Percentiles rank a stretch among this genome's conserved stretches.
Evolutionary conservation across 2,113 vertebrate species (phyloP).

Genomic region (Haemorhous mexicanus): DNA sequence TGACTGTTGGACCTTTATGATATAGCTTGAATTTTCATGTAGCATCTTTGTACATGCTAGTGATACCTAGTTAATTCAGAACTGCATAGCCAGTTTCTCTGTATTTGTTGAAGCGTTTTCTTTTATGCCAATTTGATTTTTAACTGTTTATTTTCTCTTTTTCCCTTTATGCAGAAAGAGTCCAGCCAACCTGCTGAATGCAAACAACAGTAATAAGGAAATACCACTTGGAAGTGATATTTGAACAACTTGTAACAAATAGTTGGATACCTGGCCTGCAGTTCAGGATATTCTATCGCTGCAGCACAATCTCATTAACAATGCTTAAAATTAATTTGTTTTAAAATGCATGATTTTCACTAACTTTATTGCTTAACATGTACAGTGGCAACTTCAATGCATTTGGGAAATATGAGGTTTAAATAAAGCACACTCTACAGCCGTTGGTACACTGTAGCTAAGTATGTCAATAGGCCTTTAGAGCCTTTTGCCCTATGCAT

Average conservation of each 20-base stretch:
- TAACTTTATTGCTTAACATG: conserved; percentile 76
- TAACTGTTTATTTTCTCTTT: background rate
- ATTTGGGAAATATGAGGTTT: conserved; percentile 69
- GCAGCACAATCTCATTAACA: conserved; percentile 72
- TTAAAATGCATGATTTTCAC: conserved; percentile 86
- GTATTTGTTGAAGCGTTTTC: background rate
- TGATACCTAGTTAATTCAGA: background rate
- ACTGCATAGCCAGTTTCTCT: background rate
- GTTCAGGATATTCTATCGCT: conserved; percentile 70
- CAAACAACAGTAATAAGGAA: conserved; percentile 92
- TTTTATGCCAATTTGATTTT: background rate
- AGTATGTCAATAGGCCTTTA: conserved; percentile 49
- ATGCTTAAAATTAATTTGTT: conserved; percentile 73
- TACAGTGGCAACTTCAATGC: conserved; percentile 75
- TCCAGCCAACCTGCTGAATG: conserved; percentile 93
- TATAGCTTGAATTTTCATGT: background rate
- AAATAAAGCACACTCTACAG: conserved; percentile 69
- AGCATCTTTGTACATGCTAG: background rate
- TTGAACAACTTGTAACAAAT: conserved; percentile 70
- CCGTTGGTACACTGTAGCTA: conserved; percentile 63
- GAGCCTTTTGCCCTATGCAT: conserved; percentile 50
- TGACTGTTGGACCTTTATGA: background rate
- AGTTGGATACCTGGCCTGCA: conserved; percentile 76
- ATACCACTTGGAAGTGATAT: conserved; percentile 72
- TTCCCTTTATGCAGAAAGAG: conserved; percentile 80